phyloP scores from a whole-genome alignment of 2,888 invertebrate genomes.

The Pollenia angustigena region DNA sequence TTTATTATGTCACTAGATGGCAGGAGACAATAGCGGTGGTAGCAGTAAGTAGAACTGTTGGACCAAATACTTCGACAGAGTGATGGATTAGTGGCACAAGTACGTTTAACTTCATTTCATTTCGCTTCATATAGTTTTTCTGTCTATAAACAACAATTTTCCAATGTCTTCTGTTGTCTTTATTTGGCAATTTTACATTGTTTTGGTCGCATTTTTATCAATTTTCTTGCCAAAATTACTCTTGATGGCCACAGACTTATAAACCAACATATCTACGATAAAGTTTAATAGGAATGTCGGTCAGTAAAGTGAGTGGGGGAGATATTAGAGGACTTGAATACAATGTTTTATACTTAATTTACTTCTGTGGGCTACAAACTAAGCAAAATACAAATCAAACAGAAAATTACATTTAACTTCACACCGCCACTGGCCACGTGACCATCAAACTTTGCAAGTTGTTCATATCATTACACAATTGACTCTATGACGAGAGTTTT shows the following conservation, averaged over 20 bases:
- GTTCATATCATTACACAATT: constrained; percentile 6
- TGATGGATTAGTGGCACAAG: constrained; percentile 67
- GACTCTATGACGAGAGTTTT: not conserved
- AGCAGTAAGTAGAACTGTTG: constrained; percentile 23
- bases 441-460: constrained; percentile 39
- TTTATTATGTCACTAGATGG: not conserved
- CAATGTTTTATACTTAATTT: constrained; percentile 66
- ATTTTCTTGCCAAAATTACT: constrained; percentile 50
- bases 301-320: not conserved
- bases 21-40: not conserved
- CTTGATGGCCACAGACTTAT: constrained; percentile 29
- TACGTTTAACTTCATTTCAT: constrained; percentile 53
- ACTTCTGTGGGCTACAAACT: constrained; percentile 44
- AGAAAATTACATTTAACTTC: constrained; percentile 54
- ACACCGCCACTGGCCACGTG: constrained; percentile 65
- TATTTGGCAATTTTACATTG: constrained; percentile 63
- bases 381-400: constrained; percentile 39
- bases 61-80: constrained; percentile 56
- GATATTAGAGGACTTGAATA: not conserved
- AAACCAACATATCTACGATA: not conserved
- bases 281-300: constrained; percentile 11
- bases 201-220: constrained; percentile 48
- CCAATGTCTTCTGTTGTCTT: constrained; percentile 41
- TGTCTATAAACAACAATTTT: constrained; percentile 34
- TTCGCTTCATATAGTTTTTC: constrained; percentile 41